These are phyloP conservation scores for Styela plicata DNA, from an alignment of 23 tunicate species.

Conservation along the genomic window DNA sequence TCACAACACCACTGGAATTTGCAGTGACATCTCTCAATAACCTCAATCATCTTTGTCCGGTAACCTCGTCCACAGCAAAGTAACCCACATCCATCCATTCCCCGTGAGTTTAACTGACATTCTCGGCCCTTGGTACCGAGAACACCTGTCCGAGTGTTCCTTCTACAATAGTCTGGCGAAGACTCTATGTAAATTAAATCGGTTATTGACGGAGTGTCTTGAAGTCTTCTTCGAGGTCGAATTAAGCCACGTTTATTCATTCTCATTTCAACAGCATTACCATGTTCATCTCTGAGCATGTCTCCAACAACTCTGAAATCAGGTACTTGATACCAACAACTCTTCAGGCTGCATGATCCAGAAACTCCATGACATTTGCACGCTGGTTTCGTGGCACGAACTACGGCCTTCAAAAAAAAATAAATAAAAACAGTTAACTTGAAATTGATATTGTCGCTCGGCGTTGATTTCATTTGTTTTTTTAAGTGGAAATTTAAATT, in stretches of 20 bases:
- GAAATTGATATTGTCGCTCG: no score
- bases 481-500: no score
- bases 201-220: constrained; percentile 3
- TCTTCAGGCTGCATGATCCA: constrained; percentile 84
- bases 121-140: constrained; percentile 84
- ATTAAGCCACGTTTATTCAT: constrained; percentile 40
- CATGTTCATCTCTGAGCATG: constrained; percentile 51
- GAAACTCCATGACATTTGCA: constrained; percentile 97
- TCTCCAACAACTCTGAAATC: constrained; percentile 76
- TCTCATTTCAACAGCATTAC: constrained; percentile 48
- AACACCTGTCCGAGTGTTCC: constrained; percentile 57
- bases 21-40: constrained; percentile 77
- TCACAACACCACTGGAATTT: constrained; percentile 95
- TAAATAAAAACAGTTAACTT: not conserved
- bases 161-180: constrained; percentile 88
- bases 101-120: constrained; percentile 56
- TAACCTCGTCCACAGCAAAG: constrained; percentile 94
- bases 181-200: constrained; percentile 67
- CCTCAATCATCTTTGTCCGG: constrained; percentile 29
- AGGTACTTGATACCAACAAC: constrained; percentile 94
- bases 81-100: constrained; percentile 78
- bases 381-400: constrained; percentile 54
- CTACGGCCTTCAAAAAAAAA: constrained; percentile 48
- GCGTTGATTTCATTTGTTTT: no score
- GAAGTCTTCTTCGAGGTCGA: constrained; percentile 25